phyloP scores from a whole-genome alignment of 2,113 vertebrate species.

The Eidolon helvum region DNA sequence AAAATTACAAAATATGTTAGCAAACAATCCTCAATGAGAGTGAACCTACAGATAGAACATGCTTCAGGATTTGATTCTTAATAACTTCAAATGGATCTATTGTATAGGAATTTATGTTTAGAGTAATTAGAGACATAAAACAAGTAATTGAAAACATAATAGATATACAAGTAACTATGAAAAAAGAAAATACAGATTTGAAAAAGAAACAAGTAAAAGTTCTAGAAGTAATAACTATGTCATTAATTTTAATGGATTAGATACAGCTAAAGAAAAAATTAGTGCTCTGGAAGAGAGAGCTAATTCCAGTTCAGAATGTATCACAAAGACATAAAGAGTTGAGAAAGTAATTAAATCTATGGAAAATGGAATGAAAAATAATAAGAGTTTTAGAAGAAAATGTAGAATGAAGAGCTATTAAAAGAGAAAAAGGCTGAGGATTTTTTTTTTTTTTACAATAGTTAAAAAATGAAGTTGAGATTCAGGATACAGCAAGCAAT shows the following conservation, averaged over 20 bases:
- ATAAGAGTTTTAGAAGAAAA: background rate
- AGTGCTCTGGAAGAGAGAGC: background rate
- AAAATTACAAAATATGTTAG: background rate
- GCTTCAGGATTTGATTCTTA: background rate
- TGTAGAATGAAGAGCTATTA: background rate
- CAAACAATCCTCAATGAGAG: background rate
- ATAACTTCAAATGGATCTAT: background rate
- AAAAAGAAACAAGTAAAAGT: background rate
- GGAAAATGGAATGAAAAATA: background rate
- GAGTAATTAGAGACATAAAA: background rate
- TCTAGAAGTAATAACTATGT: background rate
- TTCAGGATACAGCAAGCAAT: background rate
- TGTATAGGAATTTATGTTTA: background rate
- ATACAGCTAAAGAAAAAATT: slow-evolving; percentile 25
- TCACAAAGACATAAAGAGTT: background rate
- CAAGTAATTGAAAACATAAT: background rate
- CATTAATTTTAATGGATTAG: slow-evolving; percentile 36
- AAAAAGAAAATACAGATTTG: background rate
- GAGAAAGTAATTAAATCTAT: background rate
- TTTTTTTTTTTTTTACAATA: background rate
- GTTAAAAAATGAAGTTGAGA: slow-evolving; percentile 11
- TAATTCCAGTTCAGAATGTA: background rate
- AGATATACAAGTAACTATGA: background rate
- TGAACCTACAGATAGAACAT: background rate
- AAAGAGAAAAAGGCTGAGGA: background rate